These are phyloP conservation scores for Chloropsis hardwickii DNA, from an alignment of 2,113 vertebrate genomes.

Conservation along the genomic window DNA sequence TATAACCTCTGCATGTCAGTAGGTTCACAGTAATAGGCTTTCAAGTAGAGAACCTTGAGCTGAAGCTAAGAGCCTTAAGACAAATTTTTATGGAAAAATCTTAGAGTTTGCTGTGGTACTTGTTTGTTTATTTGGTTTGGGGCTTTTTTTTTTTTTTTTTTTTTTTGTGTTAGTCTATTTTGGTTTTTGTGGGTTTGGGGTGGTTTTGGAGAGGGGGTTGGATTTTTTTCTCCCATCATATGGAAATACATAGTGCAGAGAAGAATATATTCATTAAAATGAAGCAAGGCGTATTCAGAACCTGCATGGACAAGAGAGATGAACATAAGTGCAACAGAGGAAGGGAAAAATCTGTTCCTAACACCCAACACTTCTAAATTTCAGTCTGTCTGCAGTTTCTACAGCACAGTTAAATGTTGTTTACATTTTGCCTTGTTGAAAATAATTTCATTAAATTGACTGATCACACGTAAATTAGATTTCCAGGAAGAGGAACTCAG, in stretches of 20 bases:
- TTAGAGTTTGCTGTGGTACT: not conserved
- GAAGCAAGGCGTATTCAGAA: not conserved
- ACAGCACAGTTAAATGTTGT: not conserved
- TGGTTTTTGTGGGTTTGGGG: not conserved
- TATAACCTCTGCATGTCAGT: not conserved
- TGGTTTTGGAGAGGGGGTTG: accelerated
- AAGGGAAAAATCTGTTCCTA: not conserved
- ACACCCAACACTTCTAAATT: not conserved
- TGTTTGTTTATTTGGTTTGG: not conserved
- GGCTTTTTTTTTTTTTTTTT: not conserved
- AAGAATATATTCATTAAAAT: not conserved
- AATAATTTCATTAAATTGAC: not conserved
- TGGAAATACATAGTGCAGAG: not conserved
- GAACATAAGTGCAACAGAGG: accelerated
- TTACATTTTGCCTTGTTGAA: not conserved
- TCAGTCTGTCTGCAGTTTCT: not conserved
- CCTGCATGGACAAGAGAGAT: not conserved
- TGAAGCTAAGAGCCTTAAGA: not conserved
- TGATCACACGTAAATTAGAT: not conserved
- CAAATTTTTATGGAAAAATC: not conserved
- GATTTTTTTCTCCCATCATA: not conserved
- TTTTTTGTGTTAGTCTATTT: not conserved
- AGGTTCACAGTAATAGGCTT: not conserved
- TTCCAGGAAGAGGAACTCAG: not conserved
- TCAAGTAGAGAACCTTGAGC: not conserved